These are phyloP conservation scores for Eutolmus rufibarbis DNA, from an alignment of 2,888 invertebrate genomes.

Conservation along the genomic window DNA sequence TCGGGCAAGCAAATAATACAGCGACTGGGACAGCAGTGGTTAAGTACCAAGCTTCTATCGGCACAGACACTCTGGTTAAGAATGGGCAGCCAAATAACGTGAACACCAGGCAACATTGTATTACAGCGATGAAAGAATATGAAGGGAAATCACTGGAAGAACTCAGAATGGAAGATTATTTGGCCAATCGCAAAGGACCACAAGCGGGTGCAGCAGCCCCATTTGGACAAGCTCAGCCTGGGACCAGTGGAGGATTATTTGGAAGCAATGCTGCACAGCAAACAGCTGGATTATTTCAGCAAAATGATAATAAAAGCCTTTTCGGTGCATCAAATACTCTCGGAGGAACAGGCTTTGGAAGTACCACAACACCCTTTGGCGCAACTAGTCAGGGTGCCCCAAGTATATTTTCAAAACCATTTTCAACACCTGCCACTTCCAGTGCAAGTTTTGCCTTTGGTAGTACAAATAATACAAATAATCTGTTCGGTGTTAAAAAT, in stretches of 20 bases:
- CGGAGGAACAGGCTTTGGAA: slow-evolving; percentile 63
- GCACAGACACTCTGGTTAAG: slow-evolving; percentile 91
- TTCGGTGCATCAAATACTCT: slow-evolving; percentile 57
- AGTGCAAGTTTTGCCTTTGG: slow-evolving; percentile 57
- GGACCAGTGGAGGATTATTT: slow-evolving; percentile 62
- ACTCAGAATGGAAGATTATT: slow-evolving; percentile 90
- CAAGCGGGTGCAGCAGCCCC: slow-evolving; percentile 63
- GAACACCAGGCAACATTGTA: slow-evolving; percentile 93
- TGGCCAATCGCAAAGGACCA: slow-evolving; percentile 85
- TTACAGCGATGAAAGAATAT: slow-evolving; percentile 99
- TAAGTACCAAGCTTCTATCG: slow-evolving; percentile 87
- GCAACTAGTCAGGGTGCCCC: slow-evolving; percentile 68
- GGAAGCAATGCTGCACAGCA: slow-evolving; percentile 62
- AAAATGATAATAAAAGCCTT: slow-evolving; percentile 68
- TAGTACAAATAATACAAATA: slow-evolving; percentile 54
- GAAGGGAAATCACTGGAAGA: slow-evolving; percentile 95
- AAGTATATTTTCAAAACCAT: slow-evolving; percentile 73
- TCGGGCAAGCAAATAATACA: slow-evolving; percentile 54
- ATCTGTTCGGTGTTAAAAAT: slow-evolving; percentile 60
- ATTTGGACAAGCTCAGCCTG: slow-evolving; percentile 64
- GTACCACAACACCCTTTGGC: slow-evolving; percentile 63
- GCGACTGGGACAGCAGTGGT: slow-evolving; percentile 73
- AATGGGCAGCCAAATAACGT: slow-evolving; percentile 84
- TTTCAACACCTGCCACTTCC: slow-evolving; percentile 64
- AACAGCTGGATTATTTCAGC: slow-evolving; percentile 64